These are phyloP conservation scores for Trachelipus rathkii DNA, from an alignment of 1,140 invertebrate species.

Conservation along the genomic window DNA sequence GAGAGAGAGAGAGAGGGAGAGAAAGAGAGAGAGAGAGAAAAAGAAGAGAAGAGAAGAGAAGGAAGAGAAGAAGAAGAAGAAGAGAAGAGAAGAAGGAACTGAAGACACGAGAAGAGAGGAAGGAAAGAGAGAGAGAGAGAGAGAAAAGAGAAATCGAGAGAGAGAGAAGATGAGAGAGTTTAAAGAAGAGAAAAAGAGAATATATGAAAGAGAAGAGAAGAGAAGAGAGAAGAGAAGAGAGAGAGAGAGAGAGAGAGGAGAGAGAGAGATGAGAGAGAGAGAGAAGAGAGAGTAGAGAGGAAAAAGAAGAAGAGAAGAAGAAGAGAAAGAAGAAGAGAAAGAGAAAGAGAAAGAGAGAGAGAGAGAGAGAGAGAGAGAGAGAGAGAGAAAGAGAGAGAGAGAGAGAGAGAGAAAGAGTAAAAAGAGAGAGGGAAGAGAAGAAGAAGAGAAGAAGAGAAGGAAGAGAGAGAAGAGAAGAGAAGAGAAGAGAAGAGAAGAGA, in stretches of 20 bases:
- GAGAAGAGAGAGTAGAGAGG: background rate
- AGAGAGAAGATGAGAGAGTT: background rate
- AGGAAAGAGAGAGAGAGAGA: background rate
- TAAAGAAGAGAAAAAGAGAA: background rate
- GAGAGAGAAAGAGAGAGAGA: background rate
- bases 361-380: conserved; percentile 6
- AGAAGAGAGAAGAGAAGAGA: background rate
- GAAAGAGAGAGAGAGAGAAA: background rate
- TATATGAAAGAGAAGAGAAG: background rate
- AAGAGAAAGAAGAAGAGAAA: background rate
- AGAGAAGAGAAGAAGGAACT: background rate
- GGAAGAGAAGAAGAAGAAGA: background rate
- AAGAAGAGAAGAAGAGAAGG: background rate
- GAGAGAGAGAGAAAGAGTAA: background rate
- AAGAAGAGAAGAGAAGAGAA: background rate
- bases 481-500: background rate
- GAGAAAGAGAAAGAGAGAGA: background rate
- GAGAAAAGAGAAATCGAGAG: background rate
- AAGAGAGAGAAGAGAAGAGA: background rate
- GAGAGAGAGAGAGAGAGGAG: background rate
- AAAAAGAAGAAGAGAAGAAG: background rate
- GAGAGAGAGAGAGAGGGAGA: background rate
- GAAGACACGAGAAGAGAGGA: background rate
- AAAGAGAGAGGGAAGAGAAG: background rate
- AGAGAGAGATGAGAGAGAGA: background rate